These are phyloP conservation scores for Agriotes lineatus DNA, from an alignment of 2,888 invertebrate species.

Conservation along the genomic window DNA sequence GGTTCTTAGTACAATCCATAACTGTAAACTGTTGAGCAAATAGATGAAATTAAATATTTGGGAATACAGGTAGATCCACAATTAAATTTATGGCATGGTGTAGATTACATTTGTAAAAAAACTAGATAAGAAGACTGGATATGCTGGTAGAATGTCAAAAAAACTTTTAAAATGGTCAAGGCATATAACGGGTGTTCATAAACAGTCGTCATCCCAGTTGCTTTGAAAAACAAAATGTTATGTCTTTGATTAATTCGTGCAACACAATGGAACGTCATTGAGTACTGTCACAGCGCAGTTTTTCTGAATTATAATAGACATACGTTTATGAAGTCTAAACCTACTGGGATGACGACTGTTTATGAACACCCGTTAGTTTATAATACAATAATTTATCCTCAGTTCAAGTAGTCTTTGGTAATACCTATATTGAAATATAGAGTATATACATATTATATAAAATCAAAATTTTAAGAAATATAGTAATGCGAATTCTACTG, in stretches of 20 bases:
- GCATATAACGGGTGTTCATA: too few relatives aligned
- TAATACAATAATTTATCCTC: neutral
- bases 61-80: neutral
- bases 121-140: neutral
- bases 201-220: too few relatives aligned
- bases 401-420: neutral
- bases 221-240: too few relatives aligned
- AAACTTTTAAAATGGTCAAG: neutral
- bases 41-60: neutral
- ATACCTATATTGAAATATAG: neutral
- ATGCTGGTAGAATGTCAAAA: neutral
- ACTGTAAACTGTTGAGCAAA: neutral
- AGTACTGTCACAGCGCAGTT: too few relatives aligned
- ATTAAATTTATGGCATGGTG: neutral
- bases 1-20: neutral
- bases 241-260: too few relatives aligned
- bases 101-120: neutral
- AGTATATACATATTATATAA: neutral
- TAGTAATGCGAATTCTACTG: neutral
- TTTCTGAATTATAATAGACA: too few relatives aligned
- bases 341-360: too few relatives aligned
- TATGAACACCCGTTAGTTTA: too few relatives aligned
- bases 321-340: too few relatives aligned
- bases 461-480: too few relatives aligned
- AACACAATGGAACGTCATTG: too few relatives aligned